Evolutionary conservation across 1,140 invertebrate genomes (phyloP).

Genomic region (Bombus superbus): DNA sequence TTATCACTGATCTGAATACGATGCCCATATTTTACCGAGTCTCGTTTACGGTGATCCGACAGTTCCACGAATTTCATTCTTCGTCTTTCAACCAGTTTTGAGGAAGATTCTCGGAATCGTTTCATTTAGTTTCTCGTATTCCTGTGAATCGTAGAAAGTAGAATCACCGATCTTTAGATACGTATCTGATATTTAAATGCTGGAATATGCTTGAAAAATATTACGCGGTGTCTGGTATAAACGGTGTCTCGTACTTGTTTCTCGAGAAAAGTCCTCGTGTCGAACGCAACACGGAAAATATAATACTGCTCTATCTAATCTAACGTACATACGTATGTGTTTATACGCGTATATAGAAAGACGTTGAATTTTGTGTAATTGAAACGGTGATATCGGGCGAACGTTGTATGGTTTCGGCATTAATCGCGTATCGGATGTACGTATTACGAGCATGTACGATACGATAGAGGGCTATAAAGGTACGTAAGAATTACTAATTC

Average conservation of each 20-base stretch:
- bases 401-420: neutral
- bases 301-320: neutral
- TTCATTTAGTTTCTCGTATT: slow-evolving; percentile 7
- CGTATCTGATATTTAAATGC: slow-evolving; percentile 1
- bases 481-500: neutral
- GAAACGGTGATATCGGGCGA: neutral
- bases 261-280: neutral
- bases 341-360: neutral
- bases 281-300: neutral
- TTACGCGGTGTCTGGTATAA: neutral
- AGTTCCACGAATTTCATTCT: neutral
- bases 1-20: neutral
- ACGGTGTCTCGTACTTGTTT: neutral
- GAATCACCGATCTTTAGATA: slow-evolving; percentile 5
- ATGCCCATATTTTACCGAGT: neutral
- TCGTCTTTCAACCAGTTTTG: slow-evolving; percentile 22
- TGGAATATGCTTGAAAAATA: neutral
- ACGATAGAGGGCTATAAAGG: too few relatives aligned
- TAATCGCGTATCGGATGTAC: neutral
- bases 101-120: neutral
- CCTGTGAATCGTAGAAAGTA: neutral
- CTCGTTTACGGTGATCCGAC: neutral
- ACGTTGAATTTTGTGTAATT: neutral
- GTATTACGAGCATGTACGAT: too few relatives aligned
- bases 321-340: neutral